Base-by-base conservation (phyloP, 2,113 vertebrate genomes). In the Heloderma charlesbogerti region DNA sequence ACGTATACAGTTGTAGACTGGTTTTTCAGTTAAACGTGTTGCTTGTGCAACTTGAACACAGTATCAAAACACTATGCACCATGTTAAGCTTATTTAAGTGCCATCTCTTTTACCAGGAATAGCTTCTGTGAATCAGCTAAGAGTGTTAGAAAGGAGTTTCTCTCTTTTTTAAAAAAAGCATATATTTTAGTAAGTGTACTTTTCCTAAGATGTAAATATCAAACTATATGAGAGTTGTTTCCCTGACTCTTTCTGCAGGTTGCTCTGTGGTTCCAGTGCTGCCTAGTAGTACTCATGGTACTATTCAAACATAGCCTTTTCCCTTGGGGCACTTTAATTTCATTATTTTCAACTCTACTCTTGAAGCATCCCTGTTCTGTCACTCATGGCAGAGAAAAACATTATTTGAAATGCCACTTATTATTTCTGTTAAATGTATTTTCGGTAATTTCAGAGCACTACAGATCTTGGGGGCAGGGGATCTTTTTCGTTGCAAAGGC, bases 371-470 rank as follows among this genome's bases (percentile, higher is more conserved):
- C 16, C 48, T 90, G 75, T 57, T 79, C 69, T 40, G 29, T 84
- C 84, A 90, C 79, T 80, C 45, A 86, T 27, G 45, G 43, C 48
- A 87, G 45, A 75, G n/a, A 60, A 74, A 60, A 75, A 74, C 18
- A 63, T 54, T 27, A 43, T 72, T 60, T 84, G 80, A 60, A 83
- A 89, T 74, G 51, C 48, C 37, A 74, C 37, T 74, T 86, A 67
- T 79, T 86, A 79, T 86, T 86, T 86, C 74, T 43, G n/a, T 86
- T 86, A 89, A 71, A 90, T 78, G 57, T 31, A 69, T 40, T 80
- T 34, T 78, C 60, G n/a, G 13, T 63, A 81, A 75, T 78, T 86
- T 90, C 82, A 85, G 60, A 66, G 45, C 43, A 54, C 7, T 78
- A 77, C 60, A 40, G 57, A 40, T 79, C 60, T 86, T 45, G 29